Evolutionary conservation across 1,140 invertebrate species (phyloP), one percentile per base, ranked within the genome.

Genomic region (Chrysomallon squamiferum): DNA sequence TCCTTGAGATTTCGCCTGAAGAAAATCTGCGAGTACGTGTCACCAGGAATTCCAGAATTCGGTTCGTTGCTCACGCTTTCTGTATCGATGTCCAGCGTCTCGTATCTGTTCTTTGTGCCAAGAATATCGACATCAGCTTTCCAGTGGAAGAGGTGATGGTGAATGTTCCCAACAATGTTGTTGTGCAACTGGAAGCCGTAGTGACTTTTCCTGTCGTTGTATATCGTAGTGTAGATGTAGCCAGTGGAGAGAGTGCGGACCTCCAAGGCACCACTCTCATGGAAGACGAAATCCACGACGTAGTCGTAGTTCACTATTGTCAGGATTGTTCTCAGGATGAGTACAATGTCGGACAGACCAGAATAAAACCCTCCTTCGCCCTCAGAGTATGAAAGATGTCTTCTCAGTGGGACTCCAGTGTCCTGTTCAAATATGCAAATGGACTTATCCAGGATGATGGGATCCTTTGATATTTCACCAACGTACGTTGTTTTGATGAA

Each of bases 281-380:
- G 77, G 62, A 81, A 79, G 0, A 73, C 62, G 49, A 72, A 76
- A 62, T 81, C 79, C 11, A 78, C 61, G 11, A 81, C 70, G 56
- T 81, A 79, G 35, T 81, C 77, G 47, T 78, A 79, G 59, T 79
- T 79, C 7, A 63, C 62, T 3, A 78, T 52, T 2, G 72, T 69
- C 9, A 72, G 27, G 18, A 79, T 73, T 22, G 75, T 73, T 49
- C 79, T 58, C 2, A 81, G n/a, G 5, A 76, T 66, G 3, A 81
- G 61, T 6, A 77, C 65, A 38, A 59, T 58, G 25, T 72, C 73
- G 27, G 65, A 49, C 50, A 77, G 52, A 4, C 77, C 77, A 54
- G 66, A 68, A 45, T 72, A 77, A 56, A 74, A 79, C 20, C 29
- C 59, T 5, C 72, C 72, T 43, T 63, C 50, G 5, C 13, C 29